These are phyloP conservation scores for Poecilia picta DNA, from an alignment of 2,797 vertebrate genomes.

Conservation along the genomic window DNA sequence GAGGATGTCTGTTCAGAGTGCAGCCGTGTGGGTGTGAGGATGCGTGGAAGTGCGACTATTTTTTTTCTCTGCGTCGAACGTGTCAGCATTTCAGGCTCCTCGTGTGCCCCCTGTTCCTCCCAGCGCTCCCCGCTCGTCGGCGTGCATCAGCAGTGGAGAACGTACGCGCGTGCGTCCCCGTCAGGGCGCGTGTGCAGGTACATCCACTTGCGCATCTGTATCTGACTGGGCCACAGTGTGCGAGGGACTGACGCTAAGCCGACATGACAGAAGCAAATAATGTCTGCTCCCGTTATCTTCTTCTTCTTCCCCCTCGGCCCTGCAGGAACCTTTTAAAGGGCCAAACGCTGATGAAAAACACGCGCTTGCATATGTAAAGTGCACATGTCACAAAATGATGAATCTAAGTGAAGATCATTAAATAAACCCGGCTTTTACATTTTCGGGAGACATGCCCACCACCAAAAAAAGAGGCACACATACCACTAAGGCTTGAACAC, in stretches of 20 bases:
- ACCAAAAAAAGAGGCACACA: neutral
- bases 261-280: constrained; percentile 87
- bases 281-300: constrained; percentile 84
- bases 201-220: constrained; percentile 64
- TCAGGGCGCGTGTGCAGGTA: constrained; percentile 68
- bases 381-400: constrained; percentile 8
- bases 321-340: constrained; percentile 81
- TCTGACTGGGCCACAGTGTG: constrained; percentile 73
- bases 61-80: constrained; percentile 27
- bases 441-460: constrained; percentile 7
- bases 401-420: neutral
- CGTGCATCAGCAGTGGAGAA: constrained; percentile 26
- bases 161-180: constrained; percentile 18
- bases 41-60: constrained; percentile 37
- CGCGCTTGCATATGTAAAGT: constrained; percentile 21
- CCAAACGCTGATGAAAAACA: constrained; percentile 69
- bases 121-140: constrained; percentile 21
- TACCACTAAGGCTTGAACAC: constrained; percentile 3
- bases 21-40: constrained; percentile 32
- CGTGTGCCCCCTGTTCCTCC: constrained; percentile 19
- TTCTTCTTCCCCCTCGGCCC: constrained; percentile 72
- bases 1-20: constrained; percentile 31
- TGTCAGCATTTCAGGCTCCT: constrained; percentile 44
- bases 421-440: neutral
- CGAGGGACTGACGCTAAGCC: constrained; percentile 79